These are phyloP conservation scores for Zosterops hypoxanthus DNA, from an alignment of 2,113 vertebrate species.

Conservation along the genomic window DNA sequence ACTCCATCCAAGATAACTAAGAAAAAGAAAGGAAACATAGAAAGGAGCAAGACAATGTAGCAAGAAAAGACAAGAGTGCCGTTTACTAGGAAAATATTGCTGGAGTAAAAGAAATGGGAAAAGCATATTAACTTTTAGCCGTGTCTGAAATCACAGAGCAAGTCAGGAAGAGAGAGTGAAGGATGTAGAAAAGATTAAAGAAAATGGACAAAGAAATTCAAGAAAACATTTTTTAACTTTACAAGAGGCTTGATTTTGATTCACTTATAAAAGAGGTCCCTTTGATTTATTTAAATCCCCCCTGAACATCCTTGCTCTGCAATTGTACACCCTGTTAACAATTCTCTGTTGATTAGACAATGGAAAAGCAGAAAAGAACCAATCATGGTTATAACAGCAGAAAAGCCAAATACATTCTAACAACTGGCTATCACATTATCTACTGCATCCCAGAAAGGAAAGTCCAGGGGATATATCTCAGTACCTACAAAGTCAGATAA, in stretches of 20 bases:
- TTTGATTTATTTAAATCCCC: constrained; percentile 58
- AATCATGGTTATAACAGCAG: not conserved
- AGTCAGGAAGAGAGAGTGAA: not conserved
- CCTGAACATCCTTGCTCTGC: constrained; percentile 15
- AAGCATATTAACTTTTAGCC: not conserved
- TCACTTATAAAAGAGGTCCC: constrained; percentile 18
- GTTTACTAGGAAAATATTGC: not conserved
- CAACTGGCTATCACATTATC: not conserved
- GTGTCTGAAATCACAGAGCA: constrained; percentile 7
- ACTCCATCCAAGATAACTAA: not conserved
- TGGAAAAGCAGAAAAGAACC: constrained; percentile 37
- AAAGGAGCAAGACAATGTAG: not conserved
- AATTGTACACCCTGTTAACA: constrained; percentile 43
- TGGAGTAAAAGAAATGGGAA: constrained; percentile 7
- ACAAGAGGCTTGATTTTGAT: constrained; percentile 64
- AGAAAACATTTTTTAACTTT: constrained; percentile 43
- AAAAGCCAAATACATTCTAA: constrained; percentile 27
- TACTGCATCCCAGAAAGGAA: not conserved
- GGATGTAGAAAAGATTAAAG: not conserved
- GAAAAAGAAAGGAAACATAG: not conserved
- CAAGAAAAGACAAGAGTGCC: not conserved
- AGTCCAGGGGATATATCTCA: not conserved
- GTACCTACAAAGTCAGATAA: not conserved
- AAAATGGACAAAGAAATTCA: constrained; percentile 51
- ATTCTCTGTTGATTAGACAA: constrained; percentile 61